Conservation (phyloP, 53 echinoderm and acorn worm species). For the Zoroaster sp. region DNA sequence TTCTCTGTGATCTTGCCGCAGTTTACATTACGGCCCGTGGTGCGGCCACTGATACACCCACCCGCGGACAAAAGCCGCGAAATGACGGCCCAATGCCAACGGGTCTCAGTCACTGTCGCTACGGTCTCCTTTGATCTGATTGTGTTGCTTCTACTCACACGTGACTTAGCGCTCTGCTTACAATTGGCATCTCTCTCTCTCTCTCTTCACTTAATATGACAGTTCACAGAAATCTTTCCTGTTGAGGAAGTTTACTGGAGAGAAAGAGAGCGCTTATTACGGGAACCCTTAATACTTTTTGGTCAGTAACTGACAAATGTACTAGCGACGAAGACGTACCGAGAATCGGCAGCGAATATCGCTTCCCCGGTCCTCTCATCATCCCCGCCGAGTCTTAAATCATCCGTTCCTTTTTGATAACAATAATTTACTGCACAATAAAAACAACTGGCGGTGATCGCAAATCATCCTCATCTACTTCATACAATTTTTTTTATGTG, state of each 20-base stretch:
- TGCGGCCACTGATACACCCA: conserved; percentile 51
- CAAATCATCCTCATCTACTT: not conserved
- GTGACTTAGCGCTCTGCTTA: not conserved
- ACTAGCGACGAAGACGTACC: not conserved
- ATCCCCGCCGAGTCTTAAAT: not conserved
- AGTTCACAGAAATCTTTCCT: not conserved
- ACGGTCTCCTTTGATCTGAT: conserved; percentile 24
- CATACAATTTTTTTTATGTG: not conserved
- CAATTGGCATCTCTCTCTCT: not conserved
- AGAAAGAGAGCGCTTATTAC: not conserved
- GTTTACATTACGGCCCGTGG: conserved; percentile 64
- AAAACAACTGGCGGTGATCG: not conserved
- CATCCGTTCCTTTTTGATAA: not conserved
- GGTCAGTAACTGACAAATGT: not conserved
- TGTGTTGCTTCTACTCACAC: not conserved
- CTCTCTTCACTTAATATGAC: not conserved
- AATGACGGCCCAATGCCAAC: conserved; percentile 15
- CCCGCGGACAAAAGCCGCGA: conserved; percentile 40
- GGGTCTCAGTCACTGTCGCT: not conserved
- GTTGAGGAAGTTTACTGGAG: not conserved
- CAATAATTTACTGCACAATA: not conserved
- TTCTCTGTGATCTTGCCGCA: conserved; percentile 59
- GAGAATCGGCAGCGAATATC: not conserved
- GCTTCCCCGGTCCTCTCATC: not conserved
- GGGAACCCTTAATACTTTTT: not conserved